Evolutionary conservation across 2,888 invertebrate species (phyloP), one percentile per base, ranked within the genome.

Genomic region (Epistrophe eligans): DNA sequence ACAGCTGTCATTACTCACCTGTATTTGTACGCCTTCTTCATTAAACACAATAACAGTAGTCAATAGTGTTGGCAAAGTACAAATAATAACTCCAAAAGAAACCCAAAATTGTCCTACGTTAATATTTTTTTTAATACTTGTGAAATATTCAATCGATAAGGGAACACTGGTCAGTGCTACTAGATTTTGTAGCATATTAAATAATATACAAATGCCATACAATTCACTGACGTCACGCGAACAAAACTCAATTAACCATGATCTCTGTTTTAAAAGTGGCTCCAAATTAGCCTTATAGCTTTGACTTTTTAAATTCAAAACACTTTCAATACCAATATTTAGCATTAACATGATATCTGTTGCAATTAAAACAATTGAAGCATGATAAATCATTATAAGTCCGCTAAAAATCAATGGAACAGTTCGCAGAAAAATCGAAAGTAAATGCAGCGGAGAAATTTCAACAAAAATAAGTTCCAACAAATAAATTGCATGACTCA

Each of bases 191-290:
- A 28, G 15, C 11, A 60, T n/a, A 50, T 43, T 70, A 7, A 60
- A 17, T 10, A 77, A 10, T 15, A 77, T 5, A 35, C 35, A 38
- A 7, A 58, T 24, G 15, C 77, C 77, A 45, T 57, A 67, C 19
- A 67, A 15, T 13, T 58, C 58, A 35, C 15, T 57, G 7, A 67
- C 6, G 1, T 77, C 67, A 8, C 9, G 7, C 15, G 11, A 17
- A 3, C 45, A 77, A 0, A 77, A 17, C 19, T 32, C n/a, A 19
- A 57, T 45, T 35, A 77, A 45, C 38, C 3, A n/a, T 1, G 57
- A 38, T 57, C 67, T 57, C 15, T 57, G 32, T 8, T 13, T 40
- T 4, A 77, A 55, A 7, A 77, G 35, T 11, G 40, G 8, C 15
- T 38, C 11, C 17, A 74, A 58, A 9, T 45, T 43, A 19, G 10